Conservation (phyloP, 2,113 vertebrate species). For the Thalassoma bifasciatum region DNA sequence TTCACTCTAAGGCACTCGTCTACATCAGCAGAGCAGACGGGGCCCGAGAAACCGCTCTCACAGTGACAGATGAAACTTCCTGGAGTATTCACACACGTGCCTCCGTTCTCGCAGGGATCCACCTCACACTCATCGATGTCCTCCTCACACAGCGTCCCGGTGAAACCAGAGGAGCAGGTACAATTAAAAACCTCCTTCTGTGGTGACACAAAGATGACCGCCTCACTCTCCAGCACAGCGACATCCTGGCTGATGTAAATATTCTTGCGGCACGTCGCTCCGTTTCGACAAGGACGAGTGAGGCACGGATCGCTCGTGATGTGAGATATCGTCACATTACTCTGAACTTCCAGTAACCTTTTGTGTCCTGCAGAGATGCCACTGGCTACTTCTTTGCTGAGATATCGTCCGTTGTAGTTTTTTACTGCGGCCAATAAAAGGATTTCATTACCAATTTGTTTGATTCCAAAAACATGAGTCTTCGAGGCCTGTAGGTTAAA, state of each 20-base stretch:
- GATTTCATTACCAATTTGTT: constrained; percentile 69
- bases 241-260: constrained; percentile 77
- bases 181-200: constrained; percentile 80
- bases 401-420: constrained; percentile 80
- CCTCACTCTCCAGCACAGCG: constrained; percentile 75
- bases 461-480: constrained; percentile 84
- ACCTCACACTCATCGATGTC: constrained; percentile 80
- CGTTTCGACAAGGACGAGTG: constrained; percentile 75
- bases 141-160: constrained; percentile 76
- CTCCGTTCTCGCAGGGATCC: constrained; percentile 76
- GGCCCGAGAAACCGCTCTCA: constrained; percentile 71
- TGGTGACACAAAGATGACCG: constrained; percentile 82
- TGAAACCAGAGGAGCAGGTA: constrained; percentile 75
- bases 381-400: constrained; percentile 77
- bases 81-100: constrained; percentile 76
- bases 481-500: constrained; percentile 84
- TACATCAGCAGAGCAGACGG: constrained; percentile 67
- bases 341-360: constrained; percentile 78
- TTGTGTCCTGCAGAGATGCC: constrained; percentile 77
- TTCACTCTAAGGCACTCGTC: constrained; percentile 76
- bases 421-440: constrained; percentile 81
- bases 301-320: constrained; percentile 82
- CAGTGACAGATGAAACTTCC: constrained; percentile 81
- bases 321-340: constrained; percentile 78
- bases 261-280: constrained; percentile 79